phyloP scores from a whole-genome alignment of 2,888 invertebrate genomes.

The Latrodectus elegans region DNA sequence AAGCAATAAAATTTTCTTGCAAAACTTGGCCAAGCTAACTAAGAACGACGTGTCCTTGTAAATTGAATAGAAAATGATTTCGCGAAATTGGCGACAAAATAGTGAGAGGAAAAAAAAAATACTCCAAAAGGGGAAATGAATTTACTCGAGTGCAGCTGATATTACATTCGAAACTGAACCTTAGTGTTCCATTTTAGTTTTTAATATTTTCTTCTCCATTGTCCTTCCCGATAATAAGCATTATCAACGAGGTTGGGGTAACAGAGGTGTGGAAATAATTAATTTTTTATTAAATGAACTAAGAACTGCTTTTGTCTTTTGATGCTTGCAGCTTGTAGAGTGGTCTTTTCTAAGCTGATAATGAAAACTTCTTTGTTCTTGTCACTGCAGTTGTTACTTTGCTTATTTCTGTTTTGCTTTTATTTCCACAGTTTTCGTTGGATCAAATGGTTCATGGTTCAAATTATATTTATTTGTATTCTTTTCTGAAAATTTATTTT shows the following conservation, averaged over 20 bases:
- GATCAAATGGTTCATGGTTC: not conserved
- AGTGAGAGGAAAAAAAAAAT: not conserved
- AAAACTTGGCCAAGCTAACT: too few relatives aligned
- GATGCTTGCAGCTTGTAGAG: slow-evolving; percentile 28
- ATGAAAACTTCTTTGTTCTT: slow-evolving; percentile 28
- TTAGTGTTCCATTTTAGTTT: slow-evolving; percentile 9
- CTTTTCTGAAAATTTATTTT: not conserved
- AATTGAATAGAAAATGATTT: slow-evolving; percentile 53
- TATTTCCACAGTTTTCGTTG: not conserved
- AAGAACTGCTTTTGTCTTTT: slow-evolving; percentile 25
- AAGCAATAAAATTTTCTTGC: too few relatives aligned
- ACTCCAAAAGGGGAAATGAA: not conserved
- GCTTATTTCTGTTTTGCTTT: not conserved
- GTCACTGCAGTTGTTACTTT: not conserved
- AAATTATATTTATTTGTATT: not conserved
- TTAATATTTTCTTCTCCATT: not conserved
- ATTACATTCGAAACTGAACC: slow-evolving; percentile 26
- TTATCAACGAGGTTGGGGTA: slow-evolving; percentile 11
- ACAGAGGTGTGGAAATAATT: slow-evolving; percentile 43
- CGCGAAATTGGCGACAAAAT: slow-evolving; percentile 1
- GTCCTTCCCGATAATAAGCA: not conserved
- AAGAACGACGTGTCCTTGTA: not conserved
- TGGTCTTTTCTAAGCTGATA: slow-evolving; percentile 35
- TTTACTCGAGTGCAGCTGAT: slow-evolving; percentile 30
- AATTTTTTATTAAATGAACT: slow-evolving; percentile 35